Evolutionary conservation across 2,888 invertebrate genomes (phyloP).

Genomic region (Caenorhabditis sp.): DNA sequence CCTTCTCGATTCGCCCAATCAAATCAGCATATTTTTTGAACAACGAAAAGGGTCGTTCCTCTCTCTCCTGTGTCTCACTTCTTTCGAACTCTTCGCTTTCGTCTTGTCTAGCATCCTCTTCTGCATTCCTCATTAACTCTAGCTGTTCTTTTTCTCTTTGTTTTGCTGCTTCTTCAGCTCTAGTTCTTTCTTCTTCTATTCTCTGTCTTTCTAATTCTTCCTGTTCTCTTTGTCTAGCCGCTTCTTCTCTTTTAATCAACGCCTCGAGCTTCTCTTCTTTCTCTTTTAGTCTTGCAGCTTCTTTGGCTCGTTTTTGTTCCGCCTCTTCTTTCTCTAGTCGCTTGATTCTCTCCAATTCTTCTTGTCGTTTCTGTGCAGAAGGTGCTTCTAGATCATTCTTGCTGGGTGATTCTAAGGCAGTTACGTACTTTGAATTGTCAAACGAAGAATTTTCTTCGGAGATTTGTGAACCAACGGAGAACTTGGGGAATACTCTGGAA

Average conservation of each 20-base stretch:
- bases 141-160: neutral
- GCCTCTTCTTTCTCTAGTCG: neutral
- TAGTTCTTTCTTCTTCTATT: no score
- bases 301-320: neutral
- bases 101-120: neutral
- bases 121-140: no score
- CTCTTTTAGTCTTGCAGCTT: neutral
- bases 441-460: constrained; percentile 11
- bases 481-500: constrained; percentile 7
- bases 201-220: constrained; percentile 4
- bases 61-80: neutral
- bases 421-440: constrained; percentile 24
- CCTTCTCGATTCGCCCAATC: neutral
- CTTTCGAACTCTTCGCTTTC: neutral
- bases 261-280: constrained; percentile 1
- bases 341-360: neutral
- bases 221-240: neutral
- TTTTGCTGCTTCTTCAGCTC: neutral
- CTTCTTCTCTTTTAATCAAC: neutral
- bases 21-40: neutral
- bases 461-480: neutral
- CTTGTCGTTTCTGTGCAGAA: neutral
- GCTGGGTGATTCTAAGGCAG: constrained; percentile 33
- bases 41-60: neutral
- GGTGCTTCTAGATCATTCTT: no score